Conservation (phyloP, 2,797 vertebrate genomes). For the Oreonectes daqikongensis region DNA sequence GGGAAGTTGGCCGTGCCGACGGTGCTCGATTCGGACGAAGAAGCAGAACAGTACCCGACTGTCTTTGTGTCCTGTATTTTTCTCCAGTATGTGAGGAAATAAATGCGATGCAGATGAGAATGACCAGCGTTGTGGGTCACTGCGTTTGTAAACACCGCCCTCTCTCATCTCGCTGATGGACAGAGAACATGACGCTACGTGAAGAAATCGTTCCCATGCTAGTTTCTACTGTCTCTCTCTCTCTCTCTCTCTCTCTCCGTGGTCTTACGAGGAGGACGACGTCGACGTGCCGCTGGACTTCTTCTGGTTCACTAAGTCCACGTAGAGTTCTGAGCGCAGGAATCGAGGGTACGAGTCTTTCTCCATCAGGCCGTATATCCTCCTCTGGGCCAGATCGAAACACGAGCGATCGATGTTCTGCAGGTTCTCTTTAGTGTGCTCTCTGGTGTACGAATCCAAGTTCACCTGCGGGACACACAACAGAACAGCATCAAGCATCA, state of each 20-base stretch:
- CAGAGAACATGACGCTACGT: conserved; percentile 55
- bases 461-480: conserved; percentile 81
- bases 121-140: conserved; percentile 55
- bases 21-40: conserved; percentile 54
- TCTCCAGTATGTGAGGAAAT: conserved; percentile 72
- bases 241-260: not conserved
- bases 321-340: conserved; percentile 94
- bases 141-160: conserved; percentile 67
- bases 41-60: conserved; percentile 81
- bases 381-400: conserved; percentile 92
- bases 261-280: conserved; percentile 76
- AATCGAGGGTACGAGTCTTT: conserved; percentile 98
- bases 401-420: conserved; percentile 89
- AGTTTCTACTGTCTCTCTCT: conserved; percentile 53
- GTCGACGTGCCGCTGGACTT: conserved; percentile 86
- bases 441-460: conserved; percentile 92
- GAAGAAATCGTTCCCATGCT: conserved; percentile 59
- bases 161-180: conserved; percentile 57
- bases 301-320: conserved; percentile 96
- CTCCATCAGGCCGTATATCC: conserved; percentile 97
- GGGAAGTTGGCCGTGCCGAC: conserved; percentile 68
- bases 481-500: not conserved
- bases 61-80: conserved; percentile 70
- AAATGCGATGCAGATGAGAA: conserved; percentile 38
- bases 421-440: conserved; percentile 96